Base-by-base conservation (phyloP, 2,888 invertebrate genomes). In the Neria commutata region DNA sequence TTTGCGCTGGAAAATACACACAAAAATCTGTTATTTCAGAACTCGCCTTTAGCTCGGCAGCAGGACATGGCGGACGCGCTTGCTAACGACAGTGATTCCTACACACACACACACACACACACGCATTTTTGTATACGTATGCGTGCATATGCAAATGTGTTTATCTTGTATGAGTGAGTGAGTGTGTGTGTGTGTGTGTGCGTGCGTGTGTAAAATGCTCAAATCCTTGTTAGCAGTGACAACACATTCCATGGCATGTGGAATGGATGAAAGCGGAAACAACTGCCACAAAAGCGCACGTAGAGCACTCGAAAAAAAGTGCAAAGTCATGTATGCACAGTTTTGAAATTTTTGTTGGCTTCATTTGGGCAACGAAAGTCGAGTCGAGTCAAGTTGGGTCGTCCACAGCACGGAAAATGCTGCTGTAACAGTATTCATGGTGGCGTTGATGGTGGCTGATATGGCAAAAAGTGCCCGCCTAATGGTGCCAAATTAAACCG, bases 121-220 rank as follows among this genome's bases (percentile, higher is more conserved):
- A 34, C 51, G 8, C 42, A 45, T 21, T 23, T 10, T 21, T 10
- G 16, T n/a, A 33, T 21, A 49, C 29, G 8, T 6, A 11, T 29
- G 11, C 29, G 11, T 29, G 37, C 4, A 37, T 14, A 16, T 21
- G 25, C 14, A n/a, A 34, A 21, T 11, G 47, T 48, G 40, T 40
- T 47, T 37, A 23, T 48, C 25, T 49, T 25, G 46, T n/a, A 37
- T 21, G 40, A 51, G 2, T 25, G 33, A 29, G 11, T 49, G 53
- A 52, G 26, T 56, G 53, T 53, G 33, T 52, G 55, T 48, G 16
- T 54, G 21, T 54, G 34, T 33, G n/a, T 10, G 24, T 49, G 56
- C 11, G 3, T 49, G 34, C 21, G 16, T 34, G 46, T n/a, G 24
- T 25, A 11, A 17, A 34, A 24, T 16, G 16, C 23, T 26, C 10